Evolutionary conservation across 2,888 invertebrate species (phyloP), one percentile per base, ranked within the genome.

Genomic region (Micropterix aruncella): DNA sequence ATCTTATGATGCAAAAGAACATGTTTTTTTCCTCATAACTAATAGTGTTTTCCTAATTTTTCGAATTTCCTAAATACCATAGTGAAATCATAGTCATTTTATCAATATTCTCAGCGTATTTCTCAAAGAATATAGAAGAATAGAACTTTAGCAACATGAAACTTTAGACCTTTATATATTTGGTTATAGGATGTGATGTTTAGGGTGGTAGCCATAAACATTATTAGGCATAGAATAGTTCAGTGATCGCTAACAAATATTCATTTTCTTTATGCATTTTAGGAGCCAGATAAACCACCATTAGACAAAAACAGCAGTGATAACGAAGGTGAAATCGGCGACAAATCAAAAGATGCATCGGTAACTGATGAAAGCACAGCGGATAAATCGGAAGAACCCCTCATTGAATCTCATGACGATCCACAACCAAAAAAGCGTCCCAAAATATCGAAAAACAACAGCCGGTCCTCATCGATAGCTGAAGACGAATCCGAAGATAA

Each of bases 301-400:
- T 47, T 19, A 41, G 46, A 36, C 37, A 44, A 2, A 18, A 27
- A 16, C 39, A 38, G 15, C 12, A 36, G 41, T 14, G 44, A 37
- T 18, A 40, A 40, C 12, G 19, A 19, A 19, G 46, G 40, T n/a
- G 44, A 38, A 40, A 47, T 48, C 12, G 56, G 54, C 7, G 55
- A 55, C 7, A 54, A 56, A 45, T 53, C 37, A 18, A 45, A 19
- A n/a, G 52, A 55, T 15, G 58, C 61, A 46, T 60, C 60, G 40
- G 58, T 60, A 41, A 57, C 56, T 42, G 58, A 61, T 47, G 57
- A 50, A 46, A 51, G 49, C 16, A 44, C 47, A 53, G 51, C 52
- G 50, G 53, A 52, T 48, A 50, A 47, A 47, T 52, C 50, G 44
- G 37, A 40, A 37, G 48, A 44, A 48, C 51, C 47, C 47, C 51